These are phyloP conservation scores for Ovis canadensis DNA, from an alignment of 2,113 vertebrate species.

Conservation along the genomic window DNA sequence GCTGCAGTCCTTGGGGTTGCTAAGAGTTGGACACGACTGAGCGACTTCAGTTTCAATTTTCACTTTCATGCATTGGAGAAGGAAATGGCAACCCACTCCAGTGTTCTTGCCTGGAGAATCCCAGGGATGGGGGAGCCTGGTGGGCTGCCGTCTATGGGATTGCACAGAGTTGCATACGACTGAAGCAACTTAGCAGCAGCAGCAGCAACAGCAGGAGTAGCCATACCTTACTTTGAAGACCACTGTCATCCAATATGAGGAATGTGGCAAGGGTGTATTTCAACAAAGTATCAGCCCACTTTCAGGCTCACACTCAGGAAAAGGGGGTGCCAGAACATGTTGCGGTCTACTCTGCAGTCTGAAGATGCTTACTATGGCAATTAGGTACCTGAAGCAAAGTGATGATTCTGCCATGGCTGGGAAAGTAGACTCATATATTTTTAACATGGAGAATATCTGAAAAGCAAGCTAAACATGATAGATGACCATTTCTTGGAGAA, in stretches of 20 bases:
- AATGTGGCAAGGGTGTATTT: background rate
- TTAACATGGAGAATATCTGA: background rate
- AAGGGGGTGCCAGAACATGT: too few relatives aligned
- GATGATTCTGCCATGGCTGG: background rate
- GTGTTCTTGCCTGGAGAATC: too few relatives aligned
- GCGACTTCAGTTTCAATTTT: too few relatives aligned
- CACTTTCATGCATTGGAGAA: too few relatives aligned
- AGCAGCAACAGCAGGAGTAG: background rate
- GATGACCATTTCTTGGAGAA: background rate
- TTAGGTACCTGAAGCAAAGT: background rate
- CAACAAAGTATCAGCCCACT: background rate
- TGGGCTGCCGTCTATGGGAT: too few relatives aligned
- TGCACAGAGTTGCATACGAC: rapidly evolving
- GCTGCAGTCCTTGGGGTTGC: too few relatives aligned
- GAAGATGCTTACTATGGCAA: background rate
- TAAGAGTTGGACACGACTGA: too few relatives aligned
- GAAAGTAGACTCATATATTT: background rate
- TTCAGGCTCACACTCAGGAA: background rate
- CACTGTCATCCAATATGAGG: background rate
- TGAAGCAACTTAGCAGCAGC: too few relatives aligned
- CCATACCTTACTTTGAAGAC: background rate
- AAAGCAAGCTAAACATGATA: background rate
- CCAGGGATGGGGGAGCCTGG: rapidly evolving
- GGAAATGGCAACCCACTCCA: too few relatives aligned
- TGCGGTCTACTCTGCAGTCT: background rate